A percentile compares a stretch with the other conserved stretches of the same genome.
phyloP scores from a whole-genome alignment of 2,888 invertebrate species.

The Macaria liturata region DNA sequence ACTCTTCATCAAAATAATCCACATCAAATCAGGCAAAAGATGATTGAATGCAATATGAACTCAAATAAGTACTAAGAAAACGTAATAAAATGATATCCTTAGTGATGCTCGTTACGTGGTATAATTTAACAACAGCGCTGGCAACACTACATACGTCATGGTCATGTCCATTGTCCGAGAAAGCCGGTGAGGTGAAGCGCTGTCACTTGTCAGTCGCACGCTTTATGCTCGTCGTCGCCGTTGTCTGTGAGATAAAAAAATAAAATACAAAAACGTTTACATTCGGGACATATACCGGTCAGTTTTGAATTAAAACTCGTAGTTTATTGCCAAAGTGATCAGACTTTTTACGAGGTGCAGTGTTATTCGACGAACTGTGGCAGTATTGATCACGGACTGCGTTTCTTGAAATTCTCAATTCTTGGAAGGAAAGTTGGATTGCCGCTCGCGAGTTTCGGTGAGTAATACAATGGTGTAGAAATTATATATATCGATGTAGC shows the following conservation, averaged over 20 bases:
- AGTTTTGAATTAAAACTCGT: slow-evolving; percentile 26
- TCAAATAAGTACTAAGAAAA: too few relatives aligned
- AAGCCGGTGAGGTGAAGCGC: too few relatives aligned
- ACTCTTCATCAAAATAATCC: too few relatives aligned
- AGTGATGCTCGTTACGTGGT: too few relatives aligned
- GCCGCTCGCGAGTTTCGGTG: slow-evolving; percentile 68
- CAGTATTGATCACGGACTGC: slow-evolving; percentile 39
- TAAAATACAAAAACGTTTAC: slow-evolving; percentile 37
- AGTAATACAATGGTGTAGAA: slow-evolving; percentile 55
- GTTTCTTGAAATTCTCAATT: slow-evolving; percentile 60
- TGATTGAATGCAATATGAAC: too few relatives aligned
- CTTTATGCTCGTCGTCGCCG: slow-evolving; percentile 27
- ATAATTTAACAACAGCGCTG: too few relatives aligned
- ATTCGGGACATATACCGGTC: slow-evolving; percentile 24
- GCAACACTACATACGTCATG: too few relatives aligned
- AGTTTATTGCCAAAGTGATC: slow-evolving; percentile 13
- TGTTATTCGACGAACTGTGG: slow-evolving; percentile 57
- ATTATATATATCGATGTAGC: slow-evolving; percentile 13
- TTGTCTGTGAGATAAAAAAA: slow-evolving; percentile 19
- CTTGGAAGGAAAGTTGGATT: slow-evolving; percentile 77
- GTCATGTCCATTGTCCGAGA: too few relatives aligned
- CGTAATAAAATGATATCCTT: too few relatives aligned
- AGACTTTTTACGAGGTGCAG: slow-evolving; percentile 46
- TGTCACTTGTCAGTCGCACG: slow-evolving; percentile 44
- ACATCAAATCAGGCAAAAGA: too few relatives aligned